A percentile compares a stretch with the other conserved stretches of the same genome.
Conservation (phyloP, 2,888 invertebrate genomes). For the Drosophila fungiperda region DNA sequence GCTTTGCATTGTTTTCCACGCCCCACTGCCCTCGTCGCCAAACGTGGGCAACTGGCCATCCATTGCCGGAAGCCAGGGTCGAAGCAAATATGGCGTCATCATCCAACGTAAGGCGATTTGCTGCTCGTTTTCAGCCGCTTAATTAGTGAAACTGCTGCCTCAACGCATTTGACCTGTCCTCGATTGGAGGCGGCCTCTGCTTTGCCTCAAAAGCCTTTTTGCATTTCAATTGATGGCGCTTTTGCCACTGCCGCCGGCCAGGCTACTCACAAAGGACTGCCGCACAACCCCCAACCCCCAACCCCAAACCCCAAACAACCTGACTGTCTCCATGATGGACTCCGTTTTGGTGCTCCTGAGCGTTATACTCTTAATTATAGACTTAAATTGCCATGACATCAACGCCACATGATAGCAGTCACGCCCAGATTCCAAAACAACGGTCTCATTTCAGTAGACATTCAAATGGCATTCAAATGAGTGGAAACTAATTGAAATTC, state of each 20-base stretch:
- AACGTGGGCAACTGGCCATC: conserved; percentile 22
- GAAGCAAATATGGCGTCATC: background rate
- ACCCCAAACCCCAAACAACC: background rate
- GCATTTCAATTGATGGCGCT: conserved; percentile 72
- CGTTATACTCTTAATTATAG: conserved; percentile 68
- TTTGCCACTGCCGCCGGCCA: conserved; percentile 22
- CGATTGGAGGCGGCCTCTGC: conserved; percentile 36
- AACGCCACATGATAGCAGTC: conserved; percentile 40
- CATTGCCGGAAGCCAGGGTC: conserved; percentile 6
- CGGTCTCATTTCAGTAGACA: conserved; percentile 19
- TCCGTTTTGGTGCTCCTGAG: conserved; percentile 24
- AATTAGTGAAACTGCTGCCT: conserved; percentile 74
- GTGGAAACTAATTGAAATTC: conserved; percentile 71
- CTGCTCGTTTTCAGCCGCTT: conserved; percentile 50
- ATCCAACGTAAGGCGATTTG: conserved; percentile 61
- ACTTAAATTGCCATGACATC: conserved; percentile 72
- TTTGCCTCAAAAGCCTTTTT: conserved; percentile 65
- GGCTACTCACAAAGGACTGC: conserved; percentile 41
- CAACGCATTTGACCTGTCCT: conserved; percentile 59
- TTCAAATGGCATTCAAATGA: conserved; percentile 52
- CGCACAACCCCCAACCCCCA: conserved; percentile 5
- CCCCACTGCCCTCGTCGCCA: conserved; percentile 21
- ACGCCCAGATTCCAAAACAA: conserved; percentile 12
- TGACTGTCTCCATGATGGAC: conserved; percentile 30
- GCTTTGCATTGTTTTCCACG: conserved; percentile 60